Evolutionary conservation across 2,113 vertebrate genomes (phyloP).

Genomic region (Calypte anna): DNA sequence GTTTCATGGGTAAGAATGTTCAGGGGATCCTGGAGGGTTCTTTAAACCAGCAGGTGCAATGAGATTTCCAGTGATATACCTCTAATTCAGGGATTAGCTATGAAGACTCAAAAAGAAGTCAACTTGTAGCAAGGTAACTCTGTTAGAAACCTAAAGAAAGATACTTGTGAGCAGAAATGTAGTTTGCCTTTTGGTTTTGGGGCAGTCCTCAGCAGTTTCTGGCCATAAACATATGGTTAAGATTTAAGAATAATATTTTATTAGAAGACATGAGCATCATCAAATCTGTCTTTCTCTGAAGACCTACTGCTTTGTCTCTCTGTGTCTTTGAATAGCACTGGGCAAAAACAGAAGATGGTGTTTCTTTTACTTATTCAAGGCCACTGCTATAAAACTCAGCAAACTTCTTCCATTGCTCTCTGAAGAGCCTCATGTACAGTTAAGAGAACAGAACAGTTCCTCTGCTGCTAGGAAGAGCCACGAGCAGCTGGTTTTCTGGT

Average conservation of each 20-base stretch:
- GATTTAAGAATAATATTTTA: neutral
- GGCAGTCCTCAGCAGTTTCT: neutral
- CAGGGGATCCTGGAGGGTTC: neutral
- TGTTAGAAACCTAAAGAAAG: neutral
- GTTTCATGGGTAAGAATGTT: neutral
- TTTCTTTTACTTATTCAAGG: neutral
- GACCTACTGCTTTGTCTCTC: neutral
- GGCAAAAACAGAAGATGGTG: neutral
- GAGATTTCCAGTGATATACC: neutral
- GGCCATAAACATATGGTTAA: neutral
- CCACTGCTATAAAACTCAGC: neutral
- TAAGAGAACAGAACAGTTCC: neutral
- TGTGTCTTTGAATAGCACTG: neutral
- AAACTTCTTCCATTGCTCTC: slow-evolving; percentile 15
- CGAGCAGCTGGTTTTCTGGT: neutral
- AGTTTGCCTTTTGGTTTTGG: neutral
- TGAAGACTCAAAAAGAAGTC: neutral
- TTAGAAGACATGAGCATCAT: neutral
- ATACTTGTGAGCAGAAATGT: neutral
- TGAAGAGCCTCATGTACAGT: neutral
- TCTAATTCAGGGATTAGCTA: neutral
- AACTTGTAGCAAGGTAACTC: neutral
- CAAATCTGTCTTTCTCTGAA: neutral
- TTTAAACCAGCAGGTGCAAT: neutral
- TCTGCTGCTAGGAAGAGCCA: neutral